A percentile compares a stretch with the other conserved stretches of the same genome.
Evolutionary conservation across 2,888 invertebrate species (phyloP).

Genomic region (Tetranychus piercei): DNA sequence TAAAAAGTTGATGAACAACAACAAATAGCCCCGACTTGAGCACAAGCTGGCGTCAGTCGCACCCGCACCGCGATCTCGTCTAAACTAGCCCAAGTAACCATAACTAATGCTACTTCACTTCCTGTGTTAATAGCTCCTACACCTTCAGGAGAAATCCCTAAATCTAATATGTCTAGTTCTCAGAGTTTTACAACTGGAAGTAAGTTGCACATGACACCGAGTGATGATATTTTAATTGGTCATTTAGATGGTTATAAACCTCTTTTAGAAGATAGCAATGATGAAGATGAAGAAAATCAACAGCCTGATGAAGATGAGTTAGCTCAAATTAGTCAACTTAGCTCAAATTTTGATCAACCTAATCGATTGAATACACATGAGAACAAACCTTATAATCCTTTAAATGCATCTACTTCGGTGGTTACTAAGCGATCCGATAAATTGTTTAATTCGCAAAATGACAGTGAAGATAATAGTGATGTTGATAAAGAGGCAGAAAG

Average conservation of each 20-base stretch:
- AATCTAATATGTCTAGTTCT: slow-evolving; percentile 8
- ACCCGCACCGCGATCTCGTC: slow-evolving; percentile 58
- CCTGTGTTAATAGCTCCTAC: slow-evolving; percentile 18
- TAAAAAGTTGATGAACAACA: slow-evolving; percentile 29
- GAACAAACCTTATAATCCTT: too few species aligned
- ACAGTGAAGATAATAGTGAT: slow-evolving; percentile 6
- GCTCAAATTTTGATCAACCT: neutral
- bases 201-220: neutral
- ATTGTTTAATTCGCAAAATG: neutral
- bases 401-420: too few species aligned
- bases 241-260: slow-evolving; percentile 11
- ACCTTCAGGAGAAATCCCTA: slow-evolving; percentile 15
- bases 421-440: too few species aligned
- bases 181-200: slow-evolving; percentile 11
- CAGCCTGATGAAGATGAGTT: slow-evolving; percentile 8
- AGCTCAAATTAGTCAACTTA: slow-evolving; percentile 35
- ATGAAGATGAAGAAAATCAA: slow-evolving; percentile 18
- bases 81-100: slow-evolving; percentile 38
- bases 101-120: slow-evolving; percentile 27
- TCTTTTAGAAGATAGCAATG: slow-evolving; percentile 18
- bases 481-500: slow-evolving; percentile 21
- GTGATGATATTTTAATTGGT: slow-evolving; percentile 11
- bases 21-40: slow-evolving; percentile 6
- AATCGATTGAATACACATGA: slow-evolving; percentile 15
- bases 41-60: slow-evolving; percentile 51